A percentile compares a stretch with the other conserved stretches of the same genome.
Evolutionary conservation across 1,140 invertebrate genomes (phyloP).

Genomic region (Arion vulgaris): DNA sequence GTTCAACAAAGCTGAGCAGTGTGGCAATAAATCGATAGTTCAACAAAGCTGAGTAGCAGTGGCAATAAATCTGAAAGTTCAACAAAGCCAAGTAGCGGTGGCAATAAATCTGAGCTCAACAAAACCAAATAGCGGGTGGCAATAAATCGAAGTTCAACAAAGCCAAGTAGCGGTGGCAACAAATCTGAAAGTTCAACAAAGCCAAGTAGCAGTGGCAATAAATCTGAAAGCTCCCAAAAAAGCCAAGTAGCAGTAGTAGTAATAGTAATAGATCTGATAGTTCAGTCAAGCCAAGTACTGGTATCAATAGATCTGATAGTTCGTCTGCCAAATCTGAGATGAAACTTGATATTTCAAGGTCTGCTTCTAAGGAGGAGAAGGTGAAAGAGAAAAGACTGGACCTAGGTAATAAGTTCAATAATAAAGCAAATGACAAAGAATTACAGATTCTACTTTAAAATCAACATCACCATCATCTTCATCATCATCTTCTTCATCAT

Average conservation of each 20-base stretch:
- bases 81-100: slow-evolving; percentile 40
- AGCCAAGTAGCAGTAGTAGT: too few relatives aligned
- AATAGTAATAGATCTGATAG: background rate
- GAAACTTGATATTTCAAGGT: background rate
- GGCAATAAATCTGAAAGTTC: background rate
- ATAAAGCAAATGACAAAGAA: background rate
- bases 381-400: background rate
- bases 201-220: too few relatives aligned
- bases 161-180: too few relatives aligned
- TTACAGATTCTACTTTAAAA: background rate
- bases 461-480: background rate
- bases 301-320: background rate
- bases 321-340: background rate
- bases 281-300: background rate
- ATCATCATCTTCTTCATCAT: slow-evolving; percentile 12
- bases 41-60: background rate
- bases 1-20: slow-evolving; percentile 32
- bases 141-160: slow-evolving; percentile 25
- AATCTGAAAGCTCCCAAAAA: background rate
- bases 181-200: background rate
- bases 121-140: slow-evolving; percentile 34
- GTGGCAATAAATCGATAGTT: slow-evolving; percentile 36
- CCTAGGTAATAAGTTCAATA: background rate
- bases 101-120: slow-evolving; percentile 37
- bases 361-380: background rate